Evolutionary conservation across 2,888 invertebrate genomes (phyloP).

Genomic region (Sminthurides aquaticus): DNA sequence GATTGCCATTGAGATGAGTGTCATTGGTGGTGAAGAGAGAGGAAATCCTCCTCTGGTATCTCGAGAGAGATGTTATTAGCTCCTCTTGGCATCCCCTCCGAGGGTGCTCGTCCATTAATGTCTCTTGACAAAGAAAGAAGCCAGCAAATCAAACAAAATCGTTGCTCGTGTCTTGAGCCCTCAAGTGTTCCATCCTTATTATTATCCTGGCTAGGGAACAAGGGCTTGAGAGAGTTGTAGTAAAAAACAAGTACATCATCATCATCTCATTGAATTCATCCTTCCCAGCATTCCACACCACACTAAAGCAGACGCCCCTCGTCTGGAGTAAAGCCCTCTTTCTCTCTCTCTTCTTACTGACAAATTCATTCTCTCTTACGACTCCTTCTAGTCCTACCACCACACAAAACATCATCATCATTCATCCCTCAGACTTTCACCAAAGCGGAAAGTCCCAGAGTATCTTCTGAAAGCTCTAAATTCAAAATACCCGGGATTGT

Average conservation of each 20-base stretch:
- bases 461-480: too few species aligned
- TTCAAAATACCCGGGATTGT: too few species aligned
- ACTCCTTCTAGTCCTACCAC: too few species aligned
- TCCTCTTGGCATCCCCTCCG: conserved; percentile 43
- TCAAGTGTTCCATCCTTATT: conserved; percentile 23
- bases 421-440: too few species aligned
- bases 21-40: conserved; percentile 38
- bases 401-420: too few species aligned
- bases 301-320: too few species aligned
- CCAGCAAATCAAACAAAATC: conserved; percentile 43
- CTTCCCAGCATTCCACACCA: not conserved
- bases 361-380: too few species aligned
- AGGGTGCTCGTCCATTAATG: conserved; percentile 43
- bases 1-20: conserved; percentile 28
- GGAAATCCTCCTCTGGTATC: conserved; percentile 43
- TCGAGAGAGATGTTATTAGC: conserved; percentile 44
- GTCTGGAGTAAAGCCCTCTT: too few species aligned
- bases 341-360: too few species aligned
- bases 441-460: too few species aligned
- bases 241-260: conserved; percentile 2
- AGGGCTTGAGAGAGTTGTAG: not conserved
- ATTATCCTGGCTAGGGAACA: conserved; percentile 21
- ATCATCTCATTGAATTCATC: not conserved
- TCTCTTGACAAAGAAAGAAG: conserved; percentile 43
- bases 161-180: conserved; percentile 39